Base-by-base conservation (phyloP, 2,888 invertebrate genomes). In the Lepidocyrtoides sp. region DNA sequence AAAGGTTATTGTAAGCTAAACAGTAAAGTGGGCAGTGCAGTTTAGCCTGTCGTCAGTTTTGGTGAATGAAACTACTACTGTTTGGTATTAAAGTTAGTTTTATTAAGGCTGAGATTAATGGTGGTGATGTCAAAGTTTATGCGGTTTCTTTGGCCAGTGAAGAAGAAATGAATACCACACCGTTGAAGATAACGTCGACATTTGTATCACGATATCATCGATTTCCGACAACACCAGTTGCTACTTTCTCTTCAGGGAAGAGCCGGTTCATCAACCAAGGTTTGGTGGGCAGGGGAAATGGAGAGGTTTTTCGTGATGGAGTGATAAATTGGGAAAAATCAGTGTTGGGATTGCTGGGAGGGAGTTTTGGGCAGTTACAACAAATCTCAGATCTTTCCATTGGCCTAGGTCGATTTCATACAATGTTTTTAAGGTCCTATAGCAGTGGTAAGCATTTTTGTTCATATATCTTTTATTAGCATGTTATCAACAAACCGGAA, bases 151-250 rank as follows among this genome's bases (percentile, higher is more conserved):
- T 63, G 29, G 26, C 12, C 26, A 29, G 26, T 69, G 10, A 36
- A 10, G n/a, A 66, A n/a, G 54, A 54, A 17, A 79, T 79, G 79
- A 79, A 57, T 57, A 57, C 57, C 20, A 26, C 57, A 14, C 12
- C 32, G n/a, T 54, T 51, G 17, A 79, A 57, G 20, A 57, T 79
- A 2, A 17, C n/a, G n/a, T n/a, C 79, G 1, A 79, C 54, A 12
- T 57, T 54, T 23, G 79, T 57, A 20, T 0, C 17, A 1, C 20
- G 36, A 7, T 48, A n/a, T n/a, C n/a, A 57, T 36, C 79, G 57
- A 14, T 20, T 54, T 17, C 32, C n/a, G n/a, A n/a, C 77, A 17
- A 26, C 14, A n/a, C 14, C 79, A 17, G 79, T 79, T 5, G 54
- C 32, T 26, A 36, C 8, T 12, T 51, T 29, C 0, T 20, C 20